Conservation (phyloP, 1,140 invertebrate genomes). For the Diplogasteroides magnus region DNA sequence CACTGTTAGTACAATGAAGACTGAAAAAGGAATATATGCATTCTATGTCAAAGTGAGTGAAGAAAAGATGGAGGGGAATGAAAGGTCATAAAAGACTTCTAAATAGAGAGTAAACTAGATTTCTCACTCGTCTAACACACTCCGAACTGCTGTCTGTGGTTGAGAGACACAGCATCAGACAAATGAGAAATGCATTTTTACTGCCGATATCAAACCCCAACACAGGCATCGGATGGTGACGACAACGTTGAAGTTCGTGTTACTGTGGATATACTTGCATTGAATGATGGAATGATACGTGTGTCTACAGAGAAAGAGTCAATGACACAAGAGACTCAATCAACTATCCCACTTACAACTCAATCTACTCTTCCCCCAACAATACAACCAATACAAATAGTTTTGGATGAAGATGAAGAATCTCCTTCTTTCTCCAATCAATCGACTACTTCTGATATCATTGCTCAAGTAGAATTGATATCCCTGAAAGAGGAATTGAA, state of each 20-base stretch:
- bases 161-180: background rate
- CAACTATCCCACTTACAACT: too few relatives aligned
- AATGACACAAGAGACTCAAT: too few relatives aligned
- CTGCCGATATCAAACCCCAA: too few relatives aligned
- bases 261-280: too few relatives aligned
- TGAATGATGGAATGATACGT: too few relatives aligned
- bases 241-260: too few relatives aligned
- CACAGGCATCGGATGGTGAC: too few relatives aligned
- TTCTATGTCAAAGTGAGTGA: background rate
- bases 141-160: background rate
- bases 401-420: too few relatives aligned
- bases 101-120: slow-evolving; percentile 7
- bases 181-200: too few relatives aligned
- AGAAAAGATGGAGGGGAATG: slow-evolving; percentile 1
- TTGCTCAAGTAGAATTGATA: background rate
- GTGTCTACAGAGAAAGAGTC: too few relatives aligned
- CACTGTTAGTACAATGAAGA: background rate
- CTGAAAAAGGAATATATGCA: background rate
- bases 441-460: background rate
- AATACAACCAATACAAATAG: too few relatives aligned
- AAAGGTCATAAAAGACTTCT: slow-evolving; percentile 1
- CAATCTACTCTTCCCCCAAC: too few relatives aligned
- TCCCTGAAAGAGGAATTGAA: background rate
- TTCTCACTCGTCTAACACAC: background rate
- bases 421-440: background rate